Conservation (phyloP, 2,113 vertebrate genomes). For the Dromaius novaehollandiae region DNA sequence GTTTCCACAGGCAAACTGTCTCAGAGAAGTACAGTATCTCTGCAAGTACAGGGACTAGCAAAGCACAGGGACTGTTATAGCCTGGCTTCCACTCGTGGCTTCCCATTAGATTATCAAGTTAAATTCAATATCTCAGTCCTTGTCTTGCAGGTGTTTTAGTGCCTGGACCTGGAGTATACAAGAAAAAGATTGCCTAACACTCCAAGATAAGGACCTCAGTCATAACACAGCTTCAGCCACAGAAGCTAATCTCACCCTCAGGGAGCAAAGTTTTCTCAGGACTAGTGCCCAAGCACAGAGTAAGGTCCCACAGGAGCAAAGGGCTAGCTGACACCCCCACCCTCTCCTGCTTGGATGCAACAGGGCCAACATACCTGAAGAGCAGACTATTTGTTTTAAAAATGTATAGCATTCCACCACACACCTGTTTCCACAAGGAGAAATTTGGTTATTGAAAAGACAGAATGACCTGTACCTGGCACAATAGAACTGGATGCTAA, state of each 20-base stretch:
- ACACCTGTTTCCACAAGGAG: no score
- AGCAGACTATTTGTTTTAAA: background rate
- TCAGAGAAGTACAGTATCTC: background rate
- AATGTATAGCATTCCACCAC: no score
- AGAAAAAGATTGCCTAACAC: background rate
- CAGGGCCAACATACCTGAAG: background rate
- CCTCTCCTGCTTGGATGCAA: background rate
- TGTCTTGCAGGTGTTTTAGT: background rate
- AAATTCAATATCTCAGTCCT: background rate
- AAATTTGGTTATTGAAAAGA: no score
- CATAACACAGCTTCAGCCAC: background rate
- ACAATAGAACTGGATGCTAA: rapidly evolving
- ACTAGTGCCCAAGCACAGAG: background rate
- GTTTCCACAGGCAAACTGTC: no score
- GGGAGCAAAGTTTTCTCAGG: background rate
- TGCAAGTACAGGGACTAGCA: background rate
- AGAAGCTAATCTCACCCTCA: background rate
- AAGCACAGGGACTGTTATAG: background rate
- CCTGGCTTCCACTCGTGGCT: background rate
- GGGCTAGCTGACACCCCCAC: no score
- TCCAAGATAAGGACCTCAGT: background rate
- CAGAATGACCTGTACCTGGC: background rate
- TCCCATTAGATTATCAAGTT: background rate
- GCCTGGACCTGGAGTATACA: background rate
- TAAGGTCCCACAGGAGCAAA: background rate